Evolutionary conservation across 2,113 vertebrate species (phyloP).

Genomic region (Desmodus rotundus): DNA sequence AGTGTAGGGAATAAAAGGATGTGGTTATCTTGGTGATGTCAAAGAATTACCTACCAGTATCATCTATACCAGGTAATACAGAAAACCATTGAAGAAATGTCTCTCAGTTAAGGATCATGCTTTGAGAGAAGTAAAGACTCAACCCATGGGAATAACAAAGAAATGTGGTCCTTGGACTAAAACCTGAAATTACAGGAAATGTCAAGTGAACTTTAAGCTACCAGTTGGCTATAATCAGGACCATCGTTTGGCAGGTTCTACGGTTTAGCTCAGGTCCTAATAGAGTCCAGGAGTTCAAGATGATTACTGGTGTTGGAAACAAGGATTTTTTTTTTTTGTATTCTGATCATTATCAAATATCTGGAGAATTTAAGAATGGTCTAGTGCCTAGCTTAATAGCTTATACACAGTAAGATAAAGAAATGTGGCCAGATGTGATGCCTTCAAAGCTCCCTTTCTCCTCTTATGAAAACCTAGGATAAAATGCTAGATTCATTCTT

Average conservation of each 20-base stretch:
- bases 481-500: background rate
- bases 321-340: background rate
- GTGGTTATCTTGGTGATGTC: background rate
- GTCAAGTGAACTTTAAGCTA: background rate
- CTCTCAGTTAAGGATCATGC: background rate
- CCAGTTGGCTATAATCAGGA: background rate
- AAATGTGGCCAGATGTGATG: background rate
- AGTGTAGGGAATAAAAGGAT: background rate
- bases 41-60: background rate
- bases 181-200: constrained; percentile 10
- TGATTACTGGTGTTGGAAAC: background rate
- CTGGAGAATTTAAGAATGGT: background rate
- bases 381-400: background rate
- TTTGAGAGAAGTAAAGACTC: background rate
- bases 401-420: background rate
- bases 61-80: background rate
- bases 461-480: background rate
- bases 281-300: background rate
- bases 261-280: background rate
- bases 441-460: background rate
- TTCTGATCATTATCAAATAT: background rate
- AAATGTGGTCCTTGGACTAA: background rate
- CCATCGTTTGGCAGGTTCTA: background rate
- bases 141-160: background rate
- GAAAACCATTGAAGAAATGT: background rate